These are phyloP conservation scores for Liposcelis brunnea DNA, from an alignment of 2,888 invertebrate species.

Conservation along the genomic window DNA sequence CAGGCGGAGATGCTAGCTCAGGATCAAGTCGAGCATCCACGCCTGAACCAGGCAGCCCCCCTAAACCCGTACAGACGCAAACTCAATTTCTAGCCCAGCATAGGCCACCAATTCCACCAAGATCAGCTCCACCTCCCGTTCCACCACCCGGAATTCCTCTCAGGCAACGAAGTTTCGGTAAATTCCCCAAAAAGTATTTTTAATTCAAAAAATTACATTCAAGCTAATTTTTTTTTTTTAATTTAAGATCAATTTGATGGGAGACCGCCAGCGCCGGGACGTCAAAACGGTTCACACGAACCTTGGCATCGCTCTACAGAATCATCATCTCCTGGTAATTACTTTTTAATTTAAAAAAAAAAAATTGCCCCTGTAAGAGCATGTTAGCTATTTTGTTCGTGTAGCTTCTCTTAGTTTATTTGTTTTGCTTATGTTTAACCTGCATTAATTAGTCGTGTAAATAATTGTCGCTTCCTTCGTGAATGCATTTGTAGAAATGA, in stretches of 20 bases:
- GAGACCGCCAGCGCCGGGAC: neutral
- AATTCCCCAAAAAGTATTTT: constrained; percentile 17
- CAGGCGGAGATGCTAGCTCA: constrained; percentile 21
- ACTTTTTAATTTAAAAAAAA: neutral
- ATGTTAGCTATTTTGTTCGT: no score
- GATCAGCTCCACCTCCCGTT: constrained; percentile 39
- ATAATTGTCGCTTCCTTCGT: neutral
- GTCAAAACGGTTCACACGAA: constrained; percentile 9
- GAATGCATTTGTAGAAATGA: constrained; percentile 2
- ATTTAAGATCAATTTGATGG: neutral
- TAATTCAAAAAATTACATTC: neutral
- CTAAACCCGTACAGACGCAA: constrained; percentile 17
- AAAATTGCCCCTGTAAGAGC: no score
- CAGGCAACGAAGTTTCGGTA: no score
- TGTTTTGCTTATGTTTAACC: neutral
- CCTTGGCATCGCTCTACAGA: constrained; percentile 3
- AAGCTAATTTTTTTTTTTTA: constrained; percentile 1
- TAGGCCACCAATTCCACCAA: constrained; percentile 34
- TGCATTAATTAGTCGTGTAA: neutral
- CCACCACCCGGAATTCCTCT: constrained; percentile 41
- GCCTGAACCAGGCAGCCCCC: constrained; percentile 27
- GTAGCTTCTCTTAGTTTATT: neutral
- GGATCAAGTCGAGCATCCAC: constrained; percentile 30
- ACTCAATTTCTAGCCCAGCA: constrained; percentile 23
- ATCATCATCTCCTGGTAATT: constrained; percentile 1